Evolutionary conservation across 2,797 vertebrate species (phyloP), one percentile per base, ranked within the genome.

Genomic region (Alcedo atthis): DNA sequence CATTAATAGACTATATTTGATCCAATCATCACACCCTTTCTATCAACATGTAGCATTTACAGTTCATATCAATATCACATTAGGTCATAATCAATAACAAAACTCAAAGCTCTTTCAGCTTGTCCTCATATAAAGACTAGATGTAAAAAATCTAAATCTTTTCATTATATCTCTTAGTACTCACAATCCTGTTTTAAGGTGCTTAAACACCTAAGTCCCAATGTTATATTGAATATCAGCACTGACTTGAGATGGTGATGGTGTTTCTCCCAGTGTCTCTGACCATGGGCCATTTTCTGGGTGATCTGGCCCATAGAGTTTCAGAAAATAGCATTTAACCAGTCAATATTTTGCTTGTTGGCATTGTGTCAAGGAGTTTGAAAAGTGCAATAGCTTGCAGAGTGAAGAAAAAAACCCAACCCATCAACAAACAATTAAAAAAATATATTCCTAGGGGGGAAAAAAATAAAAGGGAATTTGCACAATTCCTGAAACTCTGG

Each of bases 301-400:
- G 28, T 74, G 22, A 94, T 5, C 11, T 71, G 49, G 64, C 54
- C 71, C 63, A 32, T 25, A 18, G n/a, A 76, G 61, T 59, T 81
- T 86, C 49, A 84, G 82, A 86, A 96, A 88, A 88, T 7, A 81
- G 10, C 75, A 75, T 85, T 90, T 93, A 92, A 64, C 61, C 19
- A 75, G 74, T 92, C 86, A 78, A 19, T 90, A 82, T 64, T 89
- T 89, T 91, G 30, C 62, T 85, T 83, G 79, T 75, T 0, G 0
- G 48, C 76, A 10, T 21, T 66, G 75, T 82, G 73, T 71, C 92
- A 81, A 73, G 69, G 43, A 73, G 58, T 75, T 87, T 94, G 94
- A 95, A 96, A 95, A 96, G 92, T 87, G 89, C 87, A 91, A 24
- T 61, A 80, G 40, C 85, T 87, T 90, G 68, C 58, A 45, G 51